A percentile compares a stretch with the other conserved stretches of the same genome.
Conservation (phyloP, 2,888 invertebrate genomes). For the Troides aeacus region DNA sequence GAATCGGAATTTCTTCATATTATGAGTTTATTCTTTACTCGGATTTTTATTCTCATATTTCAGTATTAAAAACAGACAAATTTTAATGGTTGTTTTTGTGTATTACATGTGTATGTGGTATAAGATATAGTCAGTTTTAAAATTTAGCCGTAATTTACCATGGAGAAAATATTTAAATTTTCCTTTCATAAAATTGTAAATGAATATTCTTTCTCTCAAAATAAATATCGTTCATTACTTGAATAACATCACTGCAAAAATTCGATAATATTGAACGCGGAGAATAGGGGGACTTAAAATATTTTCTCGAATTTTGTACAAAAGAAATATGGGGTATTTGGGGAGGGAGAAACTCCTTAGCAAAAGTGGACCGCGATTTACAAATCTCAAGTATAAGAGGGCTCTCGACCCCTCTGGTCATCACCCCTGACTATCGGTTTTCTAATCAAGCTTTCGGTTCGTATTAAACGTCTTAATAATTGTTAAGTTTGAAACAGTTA, state of each 20-base stretch:
- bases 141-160: neutral
- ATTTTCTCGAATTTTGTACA: constrained; percentile 45
- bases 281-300: constrained; percentile 33
- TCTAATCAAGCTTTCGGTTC: constrained; percentile 40
- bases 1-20: no score
- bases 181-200: neutral
- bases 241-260: constrained; percentile 13
- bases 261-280: constrained; percentile 23
- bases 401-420: constrained; percentile 56
- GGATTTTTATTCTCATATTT: no score
- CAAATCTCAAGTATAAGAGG: constrained; percentile 64
- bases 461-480: constrained; percentile 20
- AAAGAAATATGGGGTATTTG: constrained; percentile 49
- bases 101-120: no score
- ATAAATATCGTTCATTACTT: neutral
- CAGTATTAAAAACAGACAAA: no score
- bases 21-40: no score
- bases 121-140: no score
- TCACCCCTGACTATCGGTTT: constrained; percentile 40
- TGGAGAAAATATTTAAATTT: neutral
- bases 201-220: neutral
- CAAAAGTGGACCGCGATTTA: constrained; percentile 62
- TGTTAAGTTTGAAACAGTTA: neutral
- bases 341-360: constrained; percentile 48
- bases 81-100: no score